These are phyloP conservation scores for Pseudopodoces humilis DNA, from an alignment of 2,113 vertebrate species.

Conservation along the genomic window DNA sequence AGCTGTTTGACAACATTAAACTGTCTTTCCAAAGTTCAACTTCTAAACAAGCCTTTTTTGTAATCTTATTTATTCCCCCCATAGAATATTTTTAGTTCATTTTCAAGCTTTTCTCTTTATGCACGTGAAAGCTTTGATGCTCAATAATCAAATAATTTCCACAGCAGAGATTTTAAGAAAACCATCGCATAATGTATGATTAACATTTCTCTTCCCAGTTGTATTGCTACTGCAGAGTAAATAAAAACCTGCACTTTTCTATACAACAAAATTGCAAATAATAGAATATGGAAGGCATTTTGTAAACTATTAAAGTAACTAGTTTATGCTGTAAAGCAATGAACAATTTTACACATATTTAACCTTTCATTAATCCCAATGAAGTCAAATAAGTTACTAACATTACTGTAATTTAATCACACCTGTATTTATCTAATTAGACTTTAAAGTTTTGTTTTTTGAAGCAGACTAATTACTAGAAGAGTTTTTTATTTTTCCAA, in stretches of 20 bases:
- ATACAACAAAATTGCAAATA: background rate
- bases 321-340: background rate
- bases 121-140: background rate
- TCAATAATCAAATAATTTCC: background rate
- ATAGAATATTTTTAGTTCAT: background rate
- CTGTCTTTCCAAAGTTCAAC: background rate
- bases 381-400: background rate
- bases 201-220: background rate
- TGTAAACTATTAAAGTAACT: background rate
- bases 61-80: background rate
- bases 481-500: background rate
- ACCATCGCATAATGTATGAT: background rate
- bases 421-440: background rate
- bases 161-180: background rate
- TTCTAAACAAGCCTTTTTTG: background rate
- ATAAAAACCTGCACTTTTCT: background rate
- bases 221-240: background rate
- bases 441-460: background rate
- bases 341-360: background rate
- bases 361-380: background rate
- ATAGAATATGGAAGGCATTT: background rate
- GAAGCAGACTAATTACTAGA: background rate
- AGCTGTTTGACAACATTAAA: background rate
- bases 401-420: background rate
- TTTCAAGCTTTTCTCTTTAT: background rate